Conservation (phyloP, 2,888 invertebrate genomes). For the Osedax fenrisi region DNA sequence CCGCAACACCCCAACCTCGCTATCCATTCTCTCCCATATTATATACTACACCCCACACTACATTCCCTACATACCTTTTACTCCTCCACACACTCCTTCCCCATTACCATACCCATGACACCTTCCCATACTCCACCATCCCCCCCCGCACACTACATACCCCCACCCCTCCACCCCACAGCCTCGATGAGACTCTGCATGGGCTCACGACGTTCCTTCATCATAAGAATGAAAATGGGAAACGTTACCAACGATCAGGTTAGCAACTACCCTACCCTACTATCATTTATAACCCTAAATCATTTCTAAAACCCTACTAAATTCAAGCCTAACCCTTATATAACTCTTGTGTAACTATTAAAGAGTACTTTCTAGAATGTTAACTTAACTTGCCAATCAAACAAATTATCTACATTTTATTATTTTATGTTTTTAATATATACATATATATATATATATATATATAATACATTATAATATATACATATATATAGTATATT, state of each 20-base stretch:
- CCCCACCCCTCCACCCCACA: slow-evolving; percentile 51
- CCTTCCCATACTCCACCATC: not conserved
- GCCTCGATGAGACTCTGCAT: slow-evolving; percentile 92
- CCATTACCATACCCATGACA: too few relatives aligned
- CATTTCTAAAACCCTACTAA: too few relatives aligned
- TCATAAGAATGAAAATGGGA: slow-evolving; percentile 94
- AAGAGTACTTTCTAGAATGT: too few relatives aligned
- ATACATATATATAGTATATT: too few relatives aligned
- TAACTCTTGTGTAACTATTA: too few relatives aligned
- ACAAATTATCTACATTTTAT: too few relatives aligned
- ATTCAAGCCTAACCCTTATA: too few relatives aligned
- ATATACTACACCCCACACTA: not conserved
- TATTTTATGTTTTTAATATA: too few relatives aligned
- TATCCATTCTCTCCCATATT: not conserved
- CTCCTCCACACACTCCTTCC: not conserved
- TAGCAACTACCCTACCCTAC: slow-evolving; percentile 54
- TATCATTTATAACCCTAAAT: too few relatives aligned
- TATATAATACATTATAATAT: too few relatives aligned
- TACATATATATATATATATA: too few relatives aligned
- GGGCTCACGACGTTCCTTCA: slow-evolving; percentile 95
- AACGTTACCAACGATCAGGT: slow-evolving; percentile 61
- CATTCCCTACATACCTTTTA: not conserved
- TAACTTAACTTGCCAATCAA: too few relatives aligned
- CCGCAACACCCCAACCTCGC: not conserved
- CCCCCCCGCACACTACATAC: not conserved